Evolutionary conservation across 2,113 vertebrate genomes (phyloP).

Genomic region (Trematomus loennbergii): DNA sequence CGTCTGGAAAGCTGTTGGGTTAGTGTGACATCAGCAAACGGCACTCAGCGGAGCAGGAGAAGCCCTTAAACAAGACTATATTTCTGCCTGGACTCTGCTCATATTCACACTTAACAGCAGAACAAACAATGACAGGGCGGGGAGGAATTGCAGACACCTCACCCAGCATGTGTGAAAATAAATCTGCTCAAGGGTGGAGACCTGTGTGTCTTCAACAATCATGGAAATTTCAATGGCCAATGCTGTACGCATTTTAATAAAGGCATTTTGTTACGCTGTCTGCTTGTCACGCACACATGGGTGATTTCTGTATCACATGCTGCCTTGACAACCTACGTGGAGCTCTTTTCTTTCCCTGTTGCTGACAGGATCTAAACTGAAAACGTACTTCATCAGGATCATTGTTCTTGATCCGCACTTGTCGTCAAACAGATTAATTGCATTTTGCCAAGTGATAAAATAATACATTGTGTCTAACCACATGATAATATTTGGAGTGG

Average conservation of each 20-base stretch:
- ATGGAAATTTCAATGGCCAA: slow-evolving; percentile 80
- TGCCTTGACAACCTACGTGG: slow-evolving; percentile 38
- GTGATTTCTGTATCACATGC: slow-evolving; percentile 42
- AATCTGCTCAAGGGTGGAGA: slow-evolving; percentile 83
- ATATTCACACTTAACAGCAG: slow-evolving; percentile 83
- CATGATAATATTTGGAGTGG: slow-evolving; percentile 54
- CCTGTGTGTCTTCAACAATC: slow-evolving; percentile 81
- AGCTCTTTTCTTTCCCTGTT: slow-evolving; percentile 58
- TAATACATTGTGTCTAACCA: slow-evolving; percentile 49
- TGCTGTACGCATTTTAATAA: slow-evolving; percentile 69
- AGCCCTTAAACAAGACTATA: slow-evolving; percentile 55
- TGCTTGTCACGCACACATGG: slow-evolving; percentile 57
- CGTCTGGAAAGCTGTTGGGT: slow-evolving; percentile 74
- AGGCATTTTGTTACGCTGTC: slow-evolving; percentile 69
- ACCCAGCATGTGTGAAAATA: slow-evolving; percentile 87
- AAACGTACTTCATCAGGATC: slow-evolving; percentile 51
- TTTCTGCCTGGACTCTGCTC: slow-evolving; percentile 76
- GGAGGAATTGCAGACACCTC: slow-evolving; percentile 85
- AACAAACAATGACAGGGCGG: slow-evolving; percentile 84
- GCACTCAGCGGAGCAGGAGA: slow-evolving; percentile 58
- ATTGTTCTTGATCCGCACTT: slow-evolving; percentile 49
- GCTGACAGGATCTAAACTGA: slow-evolving; percentile 50
- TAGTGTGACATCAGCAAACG: slow-evolving; percentile 71
- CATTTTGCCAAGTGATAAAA: slow-evolving; percentile 58
- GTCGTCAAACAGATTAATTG: slow-evolving; percentile 62